Conservation (phyloP, 2,113 vertebrate species). For the Pandion haliaetus region DNA sequence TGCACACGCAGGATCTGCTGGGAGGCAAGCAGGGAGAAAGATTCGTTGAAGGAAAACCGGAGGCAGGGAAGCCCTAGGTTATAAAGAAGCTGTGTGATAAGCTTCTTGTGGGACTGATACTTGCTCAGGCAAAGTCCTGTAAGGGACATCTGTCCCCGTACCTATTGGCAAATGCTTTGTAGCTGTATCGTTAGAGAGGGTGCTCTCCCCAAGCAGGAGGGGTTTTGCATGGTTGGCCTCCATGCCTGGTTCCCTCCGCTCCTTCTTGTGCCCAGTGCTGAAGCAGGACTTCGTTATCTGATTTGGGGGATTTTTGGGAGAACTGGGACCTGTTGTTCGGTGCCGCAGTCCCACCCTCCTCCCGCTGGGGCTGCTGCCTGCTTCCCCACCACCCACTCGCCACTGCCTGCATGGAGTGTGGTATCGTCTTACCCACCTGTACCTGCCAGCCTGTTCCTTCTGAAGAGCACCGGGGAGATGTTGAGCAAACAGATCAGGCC, state of each 20-base stretch:
- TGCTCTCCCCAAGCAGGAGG: neutral
- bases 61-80: neutral
- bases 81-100: neutral
- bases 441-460: neutral
- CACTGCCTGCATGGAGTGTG: neutral
- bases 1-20: neutral
- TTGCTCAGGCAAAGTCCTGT: neutral
- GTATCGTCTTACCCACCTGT: neutral
- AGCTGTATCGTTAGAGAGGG: accelerated
- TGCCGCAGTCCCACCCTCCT: accelerated
- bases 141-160: accelerated
- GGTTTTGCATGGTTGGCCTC: neutral
- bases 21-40: neutral
- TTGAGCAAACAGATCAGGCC: neutral
- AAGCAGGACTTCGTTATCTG: neutral
- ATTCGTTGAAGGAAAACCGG: neutral
- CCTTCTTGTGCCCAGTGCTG: neutral
- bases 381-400: neutral
- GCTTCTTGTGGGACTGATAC: neutral
- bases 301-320: neutral
- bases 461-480: neutral
- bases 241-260: neutral
- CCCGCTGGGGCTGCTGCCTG: accelerated
- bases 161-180: neutral
- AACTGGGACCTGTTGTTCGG: neutral